phyloP scores from a whole-genome alignment of 2,797 vertebrate species.

The Rhynchotus rufescens region DNA sequence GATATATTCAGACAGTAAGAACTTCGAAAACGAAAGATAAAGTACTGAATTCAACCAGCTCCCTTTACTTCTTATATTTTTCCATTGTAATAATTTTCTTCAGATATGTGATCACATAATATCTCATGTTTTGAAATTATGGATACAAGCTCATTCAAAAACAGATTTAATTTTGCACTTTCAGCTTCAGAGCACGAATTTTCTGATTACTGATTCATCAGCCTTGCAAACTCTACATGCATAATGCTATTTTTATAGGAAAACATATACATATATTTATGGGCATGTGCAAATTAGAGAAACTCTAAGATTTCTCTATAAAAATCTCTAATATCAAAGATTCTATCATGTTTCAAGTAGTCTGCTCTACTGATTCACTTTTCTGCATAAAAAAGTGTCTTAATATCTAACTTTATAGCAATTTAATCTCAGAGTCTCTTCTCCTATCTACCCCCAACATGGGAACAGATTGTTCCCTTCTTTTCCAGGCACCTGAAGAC shows the following conservation, averaged over 20 bases:
- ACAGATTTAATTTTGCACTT: not conserved
- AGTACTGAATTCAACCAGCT: not conserved
- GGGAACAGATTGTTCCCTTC: not conserved
- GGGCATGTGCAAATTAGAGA: accelerated
- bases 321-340: not conserved
- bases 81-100: not conserved
- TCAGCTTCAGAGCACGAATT: not conserved
- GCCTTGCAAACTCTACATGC: not conserved
- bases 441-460: accelerated
- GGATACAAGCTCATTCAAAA: not conserved
- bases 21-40: not conserved
- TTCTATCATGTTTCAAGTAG: not conserved
- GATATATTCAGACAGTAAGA: not conserved
- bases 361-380: not conserved
- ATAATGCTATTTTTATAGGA: not conserved
- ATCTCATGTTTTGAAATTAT: not conserved
- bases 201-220: not conserved
- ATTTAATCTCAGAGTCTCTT: not conserved
- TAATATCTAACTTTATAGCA: not conserved
- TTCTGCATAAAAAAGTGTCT: not conserved
- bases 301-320: not conserved
- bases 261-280: not conserved
- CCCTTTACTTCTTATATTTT: not conserved
- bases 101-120: not conserved
- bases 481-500: not conserved